Base-by-base conservation (phyloP, 2,797 vertebrate genomes). In the Phrynocephalus vlangalii region DNA sequence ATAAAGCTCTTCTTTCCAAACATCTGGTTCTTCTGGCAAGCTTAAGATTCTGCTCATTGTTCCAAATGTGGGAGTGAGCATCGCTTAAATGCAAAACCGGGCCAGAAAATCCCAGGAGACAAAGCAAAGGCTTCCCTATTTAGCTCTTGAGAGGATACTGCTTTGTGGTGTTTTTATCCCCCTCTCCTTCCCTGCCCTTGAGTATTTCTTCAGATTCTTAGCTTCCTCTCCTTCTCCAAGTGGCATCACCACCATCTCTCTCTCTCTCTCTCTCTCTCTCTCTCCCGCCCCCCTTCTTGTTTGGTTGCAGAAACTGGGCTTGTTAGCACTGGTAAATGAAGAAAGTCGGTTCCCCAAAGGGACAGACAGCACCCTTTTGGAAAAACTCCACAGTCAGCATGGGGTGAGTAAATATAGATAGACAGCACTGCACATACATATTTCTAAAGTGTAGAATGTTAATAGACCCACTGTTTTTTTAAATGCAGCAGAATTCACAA, bases 331-430 rank as follows among this genome's bases (percentile, higher is more conserved):
- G 92, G 98, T 99, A 95, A 99, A 99, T 86, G 98, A 98, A 94
- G 98, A 98, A 93, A 99, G 98, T 93, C 97, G 98, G 91, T 99
- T 99, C 93, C 98, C 98, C 87, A 99, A 98, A 98, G 98, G 98
- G 94, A 99, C 98, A 3, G 98, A 99, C 96, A 97, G 96, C 97
- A 99, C 98, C 92, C 97, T 99, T 78, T 94, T 99, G 95, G 98
- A 98, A 96, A 99, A 99, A 92, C 97, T 99, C 87, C 98, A 99
- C 96, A 98, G 97, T 90, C 97, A 98, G 89, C 98, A 98, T 66
- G 97, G 97, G 75, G 98, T 99, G 94, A 97, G 98, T 93, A 91
- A 94, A 81, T 91, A 90, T 94, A 89, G 87, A 78, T 63, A 28
- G 7, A 38, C 20, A 70, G 8, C 92, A 93, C 48, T 84, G 76